Base-by-base conservation (phyloP, 2,797 vertebrate species). In the Hozukius guyotensis region DNA sequence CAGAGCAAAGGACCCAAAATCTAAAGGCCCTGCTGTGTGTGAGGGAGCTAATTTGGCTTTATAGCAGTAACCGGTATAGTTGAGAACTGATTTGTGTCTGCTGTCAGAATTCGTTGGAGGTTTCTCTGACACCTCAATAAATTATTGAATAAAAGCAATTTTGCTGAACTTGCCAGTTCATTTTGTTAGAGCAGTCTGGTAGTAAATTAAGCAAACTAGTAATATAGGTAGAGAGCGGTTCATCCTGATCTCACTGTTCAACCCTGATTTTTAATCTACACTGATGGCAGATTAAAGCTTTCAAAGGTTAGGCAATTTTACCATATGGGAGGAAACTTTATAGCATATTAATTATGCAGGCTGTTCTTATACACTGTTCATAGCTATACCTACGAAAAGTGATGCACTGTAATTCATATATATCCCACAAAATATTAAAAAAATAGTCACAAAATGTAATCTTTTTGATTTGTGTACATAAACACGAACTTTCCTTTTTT, bases 121-220 rank as follows among this genome's bases (percentile, higher is more conserved):
- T 86, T 87, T 82, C 76, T 82, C 29, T 83, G 86, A 83, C 81
- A 59, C 70, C 52, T 78, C 81, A 75, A 73, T 87, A 83, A 85
- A 90, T 86, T 72, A 79, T 86, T 68, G 64, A 82, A 88, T 82
- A 72, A 71, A 83, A 66, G 65, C 69, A 53, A 75, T 84, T 87
- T 79, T 86, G 84, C 90, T 89, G 72, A 89, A 82, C 66, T 75
- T 62, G 89, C 74, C 69, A 72, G 84, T 82, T 91, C 69, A 61
- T 88, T 87, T 77, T 82, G 65, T 89, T 38, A 72, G 65, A 83
- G 71, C 70, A 8, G 60, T 59, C 68, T 70, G 65, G 69, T 82
- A 66, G 73, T 89, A 90, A 92, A 93, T 93, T 83, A 87, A 72
- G 36, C 76, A 68, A 25, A 81, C 18, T 24, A 55, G 61, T 80